Evolutionary conservation across 2,113 vertebrate genomes (phyloP), one percentile per base, ranked within the genome.

Genomic region (Rhizomys pruinosus): DNA sequence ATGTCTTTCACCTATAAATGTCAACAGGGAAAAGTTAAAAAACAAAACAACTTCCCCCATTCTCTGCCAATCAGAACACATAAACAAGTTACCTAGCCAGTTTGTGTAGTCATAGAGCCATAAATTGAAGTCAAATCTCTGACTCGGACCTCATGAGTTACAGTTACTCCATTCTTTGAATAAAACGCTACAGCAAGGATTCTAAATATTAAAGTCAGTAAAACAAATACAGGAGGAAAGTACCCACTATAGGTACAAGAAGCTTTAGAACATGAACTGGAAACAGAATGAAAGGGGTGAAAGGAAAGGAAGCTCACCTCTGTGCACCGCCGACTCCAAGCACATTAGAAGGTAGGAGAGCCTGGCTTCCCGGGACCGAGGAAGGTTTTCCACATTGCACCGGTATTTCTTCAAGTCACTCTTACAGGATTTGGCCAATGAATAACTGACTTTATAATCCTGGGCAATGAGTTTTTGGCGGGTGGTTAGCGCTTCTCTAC

Each of bases 281-380:
- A 80, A 74, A 85, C 77, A 39, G 17, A 94, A 39, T 10, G 15
- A n/a, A 74, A 72, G n/a, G 39, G 29, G 77, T 27, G 69, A 39
- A 57, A 73, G 61, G 9, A 92, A 76, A 61, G 1, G 2, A 73
- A 42, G 8, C 22, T 52, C 59, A 99, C 99, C 99, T 98, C 99
- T 98, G 97, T 99, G 99, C 57, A 99, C 99, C 1, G 99, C 98
- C 1, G 99, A 99, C 97, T 99, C 99, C 5, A 99, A 97, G 72
- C 99, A 99, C 97, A 99, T 99, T 42, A 99, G 96, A 47, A 99
- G 98, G 89, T 99, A 99, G n/a, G 99, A 99, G 0, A 99, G 99
- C 1, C 99, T 98, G 59, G 99, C 99, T 90, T 99, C 99, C 1
- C 99, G 98, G 22, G 99, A 99, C 0, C 99, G 98, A 0, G 99